Evolutionary conservation across 2,797 vertebrate genomes (phyloP), one percentile per base, ranked within the genome.

Genomic region (Sebastes dallii): DNA sequence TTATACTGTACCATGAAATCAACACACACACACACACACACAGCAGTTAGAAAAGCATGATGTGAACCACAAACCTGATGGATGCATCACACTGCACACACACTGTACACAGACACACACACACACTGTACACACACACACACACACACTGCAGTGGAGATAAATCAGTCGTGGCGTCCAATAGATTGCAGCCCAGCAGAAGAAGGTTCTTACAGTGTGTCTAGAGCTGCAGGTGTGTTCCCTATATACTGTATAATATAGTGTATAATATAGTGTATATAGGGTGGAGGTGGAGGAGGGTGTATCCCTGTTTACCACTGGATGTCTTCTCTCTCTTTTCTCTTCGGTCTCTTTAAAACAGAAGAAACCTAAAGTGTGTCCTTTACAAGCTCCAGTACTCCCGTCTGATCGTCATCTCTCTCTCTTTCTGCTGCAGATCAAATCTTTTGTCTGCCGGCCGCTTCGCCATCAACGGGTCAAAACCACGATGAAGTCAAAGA

Each of bases 101-200:
- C n/a, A n/a, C n/a, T n/a, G n/a, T n/a, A n/a, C n/a, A n/a, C n/a
- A n/a, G n/a, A n/a, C 52, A 61, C 74, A 75, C 24, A 66, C 42
- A 50, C 60, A 16, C 39, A 42, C 39, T 42, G 39, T n/a, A 75
- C 71, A 61, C 7, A 75, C 71, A 61, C 52, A 61, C 74, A 75
- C 24, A 66, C 42, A 50, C 60, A 16, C 39, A 42, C 39, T 42
- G 39, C 39, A 42, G 61, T 69, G 66, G 22, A 46, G 29, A 71
- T 84, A 83, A 86, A 86, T 87, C 83, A 77, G 66, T 56, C 2
- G 4, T 55, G 60, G 54, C 55, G 1, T 83, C 60, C 67, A 60
- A 39, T 39, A 67, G 61, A 72, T 71, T 56, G 25, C 32, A 65
- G 24, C 60, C 34, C 29, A 54, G 65, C 14, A 27, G 61, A 59